These are phyloP conservation scores for Gnathonemus echidnorhynchus DNA, from an alignment of 2,113 vertebrate genomes.

Conservation along the genomic window DNA sequence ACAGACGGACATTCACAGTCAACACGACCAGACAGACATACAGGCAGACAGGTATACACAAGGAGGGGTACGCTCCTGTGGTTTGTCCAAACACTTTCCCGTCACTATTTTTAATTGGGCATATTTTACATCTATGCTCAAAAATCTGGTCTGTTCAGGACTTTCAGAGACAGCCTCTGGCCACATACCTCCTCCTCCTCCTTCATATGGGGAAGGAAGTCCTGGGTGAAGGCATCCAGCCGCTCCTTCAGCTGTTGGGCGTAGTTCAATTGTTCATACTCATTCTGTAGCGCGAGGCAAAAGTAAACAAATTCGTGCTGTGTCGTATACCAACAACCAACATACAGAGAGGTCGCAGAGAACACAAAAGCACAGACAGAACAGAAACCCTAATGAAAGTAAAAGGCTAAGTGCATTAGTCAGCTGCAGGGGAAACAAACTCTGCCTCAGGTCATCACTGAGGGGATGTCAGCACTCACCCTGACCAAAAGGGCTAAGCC, in stretches of 20 bases:
- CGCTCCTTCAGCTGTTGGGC: constrained; percentile 92
- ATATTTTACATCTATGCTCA: neutral
- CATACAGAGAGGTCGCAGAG: neutral
- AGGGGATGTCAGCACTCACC: neutral
- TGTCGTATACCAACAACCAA: neutral
- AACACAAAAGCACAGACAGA: neutral
- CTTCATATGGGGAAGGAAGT: constrained; percentile 99
- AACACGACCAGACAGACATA: neutral
- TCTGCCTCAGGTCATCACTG: neutral
- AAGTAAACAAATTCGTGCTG: neutral
- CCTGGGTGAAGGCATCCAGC: constrained; percentile 91
- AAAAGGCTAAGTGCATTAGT: neutral
- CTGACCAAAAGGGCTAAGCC: neutral
- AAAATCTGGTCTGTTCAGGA: neutral
- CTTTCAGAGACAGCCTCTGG: neutral
- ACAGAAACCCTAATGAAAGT: neutral
- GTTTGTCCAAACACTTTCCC: neutral
- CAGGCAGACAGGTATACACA: neutral
- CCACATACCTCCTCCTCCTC: constrained; percentile 89
- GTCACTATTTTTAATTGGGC: neutral
- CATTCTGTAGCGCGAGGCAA: constrained; percentile 66
- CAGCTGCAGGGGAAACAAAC: neutral
- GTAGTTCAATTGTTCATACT: constrained; percentile 95
- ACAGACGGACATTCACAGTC: neutral
- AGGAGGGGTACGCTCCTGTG: neutral